Evolutionary conservation across 2,113 vertebrate species (phyloP), one percentile per base, ranked within the genome.

Genomic region (Genyomyrus donnyi): DNA sequence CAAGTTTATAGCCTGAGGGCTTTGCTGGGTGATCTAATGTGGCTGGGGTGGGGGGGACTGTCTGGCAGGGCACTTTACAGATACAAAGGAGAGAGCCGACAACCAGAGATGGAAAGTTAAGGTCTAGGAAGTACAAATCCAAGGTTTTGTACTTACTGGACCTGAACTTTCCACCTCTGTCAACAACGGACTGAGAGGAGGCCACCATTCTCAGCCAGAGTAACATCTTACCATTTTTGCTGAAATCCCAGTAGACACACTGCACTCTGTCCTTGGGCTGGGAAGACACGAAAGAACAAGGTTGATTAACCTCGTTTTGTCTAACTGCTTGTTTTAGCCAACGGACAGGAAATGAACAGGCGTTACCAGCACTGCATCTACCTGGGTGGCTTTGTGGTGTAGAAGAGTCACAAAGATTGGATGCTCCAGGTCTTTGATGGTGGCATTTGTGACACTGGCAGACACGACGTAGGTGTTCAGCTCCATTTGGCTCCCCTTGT

Each of bases 231-330:
- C 97, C 19, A 80, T 98, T 96, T 93, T 94, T 95, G 87, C 90
- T 93, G 80, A 97, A 97, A 95, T 99, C 96, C 98, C 98, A 98
- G 94, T 96, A 99, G 3, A 95, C 96, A 1, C 97, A 98, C 89
- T 94, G 91, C 66, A 96, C 93, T 0, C 92, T 88, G 89, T 92
- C 91, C 21, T 93, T 70, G 5, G 89, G 93, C 97, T 98, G 93
- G 39, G 92, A 96, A 88, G 90, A 70, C 92, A 90, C 86, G 11
- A 31, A 88, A 89, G 53, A 88, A 6, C 46, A 1, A 77, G 85
- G 2, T 11, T 24, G 42, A 10, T 35, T 10, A 35, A 45, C 39
- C 35, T n/a, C 3, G 3, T 56, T 56, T 85, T 21, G 9, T 24
- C 24, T 53, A 39, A 27, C 3, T 56, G 9, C 7, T 48, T 58